Conservation (phyloP, 2,797 vertebrate species). For the Lagodon rhomboides region DNA sequence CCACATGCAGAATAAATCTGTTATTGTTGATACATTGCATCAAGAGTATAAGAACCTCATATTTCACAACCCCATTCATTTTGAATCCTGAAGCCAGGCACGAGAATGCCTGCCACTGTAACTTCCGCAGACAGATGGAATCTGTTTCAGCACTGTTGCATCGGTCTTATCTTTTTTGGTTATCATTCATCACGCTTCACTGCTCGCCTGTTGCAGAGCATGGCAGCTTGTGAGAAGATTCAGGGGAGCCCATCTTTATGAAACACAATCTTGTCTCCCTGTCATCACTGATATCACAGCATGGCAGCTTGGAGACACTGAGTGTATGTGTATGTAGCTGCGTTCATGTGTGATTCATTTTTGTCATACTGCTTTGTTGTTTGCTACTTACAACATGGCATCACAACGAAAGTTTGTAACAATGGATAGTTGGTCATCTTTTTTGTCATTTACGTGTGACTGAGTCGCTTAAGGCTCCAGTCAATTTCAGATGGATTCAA, state of each 20-base stretch:
- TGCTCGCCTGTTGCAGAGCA: slow-evolving; percentile 8
- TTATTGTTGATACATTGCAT: not conserved
- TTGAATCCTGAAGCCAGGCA: not conserved
- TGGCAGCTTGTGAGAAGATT: slow-evolving; percentile 43
- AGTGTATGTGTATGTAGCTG: not conserved
- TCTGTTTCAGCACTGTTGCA: not conserved
- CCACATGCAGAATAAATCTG: not conserved
- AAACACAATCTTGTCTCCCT: slow-evolving; percentile 34
- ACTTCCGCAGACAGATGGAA: slow-evolving; percentile 15
- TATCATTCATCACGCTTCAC: not conserved
- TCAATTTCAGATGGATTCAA: no score
- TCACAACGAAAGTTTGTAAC: not conserved
- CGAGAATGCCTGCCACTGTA: not conserved
- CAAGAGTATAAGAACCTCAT: no score
- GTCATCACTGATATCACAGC: slow-evolving; percentile 32
- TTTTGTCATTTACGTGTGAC: not conserved
- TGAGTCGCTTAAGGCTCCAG: not conserved
- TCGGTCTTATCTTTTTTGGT: not conserved
- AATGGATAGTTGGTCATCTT: not conserved
- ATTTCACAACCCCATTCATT: not conserved
- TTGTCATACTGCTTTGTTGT: not conserved
- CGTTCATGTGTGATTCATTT: not conserved
- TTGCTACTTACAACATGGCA: slow-evolving; percentile 3
- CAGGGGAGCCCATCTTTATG: slow-evolving; percentile 35
- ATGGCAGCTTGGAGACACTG: slow-evolving; percentile 1